Conservation (phyloP, 2,888 invertebrate species). For the Dendrolimus pini region DNA sequence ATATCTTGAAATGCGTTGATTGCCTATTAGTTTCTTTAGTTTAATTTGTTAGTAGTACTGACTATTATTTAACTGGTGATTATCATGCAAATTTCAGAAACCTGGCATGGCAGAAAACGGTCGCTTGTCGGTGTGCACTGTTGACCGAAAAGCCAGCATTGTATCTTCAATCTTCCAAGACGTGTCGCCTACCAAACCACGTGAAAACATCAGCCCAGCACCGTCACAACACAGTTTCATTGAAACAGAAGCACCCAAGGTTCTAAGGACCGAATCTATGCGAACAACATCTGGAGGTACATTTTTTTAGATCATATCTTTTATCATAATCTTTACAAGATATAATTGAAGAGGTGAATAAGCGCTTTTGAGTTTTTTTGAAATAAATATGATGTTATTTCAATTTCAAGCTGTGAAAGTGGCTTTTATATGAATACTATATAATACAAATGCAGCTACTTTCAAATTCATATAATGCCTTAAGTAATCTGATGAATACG, state of each 20-base stretch:
- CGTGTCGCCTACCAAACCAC: conserved; percentile 53
- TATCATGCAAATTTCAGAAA: conserved; percentile 37
- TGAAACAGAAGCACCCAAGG: conserved; percentile 36
- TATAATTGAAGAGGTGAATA: no score
- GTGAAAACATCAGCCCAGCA: conserved; percentile 58
- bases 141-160: conserved; percentile 65
- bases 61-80: background rate
- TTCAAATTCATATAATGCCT: no score
- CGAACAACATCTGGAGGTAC: conserved; percentile 32
- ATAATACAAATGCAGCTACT: no score
- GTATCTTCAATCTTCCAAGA: conserved; percentile 65
- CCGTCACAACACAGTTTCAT: conserved; percentile 60
- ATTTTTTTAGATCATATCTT: background rate
- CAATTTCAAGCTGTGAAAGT: no score
- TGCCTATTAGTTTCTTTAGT: no score
- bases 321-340: no score
- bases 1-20: no score
- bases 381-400: no score
- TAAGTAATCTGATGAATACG: no score
- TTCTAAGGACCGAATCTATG: conserved; percentile 54
- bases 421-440: no score
- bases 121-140: conserved; percentile 61
- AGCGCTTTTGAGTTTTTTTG: no score
- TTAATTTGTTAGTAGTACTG: no score
- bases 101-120: conserved; percentile 56